A percentile compares a stretch with the other conserved stretches of the same genome.
Evolutionary conservation across 2,113 vertebrate species (phyloP).

Genomic region (Triplophysa rosa): DNA sequence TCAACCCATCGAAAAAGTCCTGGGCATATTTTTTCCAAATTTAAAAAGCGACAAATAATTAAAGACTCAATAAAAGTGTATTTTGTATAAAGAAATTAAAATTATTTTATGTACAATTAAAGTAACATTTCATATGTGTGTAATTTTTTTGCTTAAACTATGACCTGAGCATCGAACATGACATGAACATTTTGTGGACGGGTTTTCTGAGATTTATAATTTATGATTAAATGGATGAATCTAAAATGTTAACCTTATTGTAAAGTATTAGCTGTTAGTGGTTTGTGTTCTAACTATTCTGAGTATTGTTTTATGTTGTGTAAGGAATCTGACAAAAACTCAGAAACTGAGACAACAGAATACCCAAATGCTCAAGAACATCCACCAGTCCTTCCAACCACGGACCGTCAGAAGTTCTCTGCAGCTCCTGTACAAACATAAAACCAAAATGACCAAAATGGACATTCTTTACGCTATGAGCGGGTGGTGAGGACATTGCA

Average conservation of each 20-base stretch:
- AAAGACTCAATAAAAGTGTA: no score
- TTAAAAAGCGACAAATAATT: no score
- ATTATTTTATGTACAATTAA: no score
- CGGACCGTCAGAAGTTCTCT: constrained; percentile 18
- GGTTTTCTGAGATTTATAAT: no score
- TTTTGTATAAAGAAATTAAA: no score
- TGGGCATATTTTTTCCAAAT: no score
- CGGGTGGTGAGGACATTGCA: constrained; percentile 74
- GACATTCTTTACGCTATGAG: constrained; percentile 72
- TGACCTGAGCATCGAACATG: no score
- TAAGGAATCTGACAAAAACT: constrained; percentile 13
- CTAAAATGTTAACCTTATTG: neutral
- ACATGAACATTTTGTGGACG: no score
- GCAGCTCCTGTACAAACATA: constrained; percentile 43
- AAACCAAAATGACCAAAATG: constrained; percentile 65
- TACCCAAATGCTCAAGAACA: neutral
- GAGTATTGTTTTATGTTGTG: neutral
- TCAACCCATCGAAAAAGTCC: no score
- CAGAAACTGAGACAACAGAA: neutral
- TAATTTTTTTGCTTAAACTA: no score
- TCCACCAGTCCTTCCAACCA: neutral
- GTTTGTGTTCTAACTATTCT: constrained; percentile 1
- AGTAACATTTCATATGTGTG: no score
- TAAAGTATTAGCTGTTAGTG: neutral
- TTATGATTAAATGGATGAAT: neutral